Conservation (phyloP, 2,797 vertebrate species). For the Rhinophrynus dorsalis region DNA sequence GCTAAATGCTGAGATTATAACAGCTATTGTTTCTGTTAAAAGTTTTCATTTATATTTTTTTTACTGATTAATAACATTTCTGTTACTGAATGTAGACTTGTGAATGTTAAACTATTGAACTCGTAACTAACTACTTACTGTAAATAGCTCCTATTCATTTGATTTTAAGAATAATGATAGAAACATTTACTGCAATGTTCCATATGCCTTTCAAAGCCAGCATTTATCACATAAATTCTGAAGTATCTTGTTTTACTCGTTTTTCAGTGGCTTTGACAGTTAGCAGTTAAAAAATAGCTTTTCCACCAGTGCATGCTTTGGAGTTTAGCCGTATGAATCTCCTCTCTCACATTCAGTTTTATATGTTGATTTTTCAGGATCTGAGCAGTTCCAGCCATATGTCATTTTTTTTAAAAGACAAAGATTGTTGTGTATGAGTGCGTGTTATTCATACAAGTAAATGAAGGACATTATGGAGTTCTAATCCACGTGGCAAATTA, state of each 20-base stretch:
- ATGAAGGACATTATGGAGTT: slow-evolving; percentile 34
- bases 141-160: slow-evolving; percentile 6
- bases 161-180: slow-evolving; percentile 20
- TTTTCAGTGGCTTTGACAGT: slow-evolving; percentile 1
- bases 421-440: slow-evolving; percentile 39
- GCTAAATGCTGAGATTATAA: too few relatives aligned
- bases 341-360: slow-evolving; percentile 29
- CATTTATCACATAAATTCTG: slow-evolving; percentile 16
- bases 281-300: slow-evolving; percentile 30
- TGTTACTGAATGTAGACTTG: too few relatives aligned
- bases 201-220: slow-evolving; percentile 15
- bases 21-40: too few relatives aligned
- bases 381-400: slow-evolving; percentile 33
- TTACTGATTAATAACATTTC: too few relatives aligned
- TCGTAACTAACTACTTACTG: too few relatives aligned
- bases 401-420: slow-evolving; percentile 37
- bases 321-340: slow-evolving; percentile 25
- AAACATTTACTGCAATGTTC: slow-evolving; percentile 11
- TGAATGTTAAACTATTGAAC: not conserved
- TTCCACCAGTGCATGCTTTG: slow-evolving; percentile 29
- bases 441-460: slow-evolving; percentile 36
- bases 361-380: slow-evolving; percentile 35
- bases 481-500: slow-evolving; percentile 40
- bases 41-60: too few relatives aligned
- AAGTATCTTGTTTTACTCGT: slow-evolving; percentile 3